These are phyloP conservation scores for Ctena decussata DNA, from an alignment of 2,888 invertebrate genomes.

Conservation along the genomic window DNA sequence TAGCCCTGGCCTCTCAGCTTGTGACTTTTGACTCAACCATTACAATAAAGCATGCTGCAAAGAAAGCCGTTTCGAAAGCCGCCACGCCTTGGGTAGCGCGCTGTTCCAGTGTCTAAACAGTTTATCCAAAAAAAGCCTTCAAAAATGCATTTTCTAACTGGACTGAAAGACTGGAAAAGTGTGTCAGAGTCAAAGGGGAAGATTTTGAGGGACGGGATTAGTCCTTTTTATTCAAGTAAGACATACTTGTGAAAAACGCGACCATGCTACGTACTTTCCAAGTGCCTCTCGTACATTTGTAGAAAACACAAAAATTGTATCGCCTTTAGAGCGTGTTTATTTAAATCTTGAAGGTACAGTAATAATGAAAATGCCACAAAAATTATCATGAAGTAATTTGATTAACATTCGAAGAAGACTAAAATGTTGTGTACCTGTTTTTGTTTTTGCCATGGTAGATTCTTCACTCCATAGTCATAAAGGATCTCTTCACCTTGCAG, in stretches of 20 bases:
- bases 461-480: no score
- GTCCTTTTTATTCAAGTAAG: not conserved
- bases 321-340: no score
- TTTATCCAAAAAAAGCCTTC: slow-evolving; percentile 1
- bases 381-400: no score
- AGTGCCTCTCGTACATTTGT: not conserved
- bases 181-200: not conserved
- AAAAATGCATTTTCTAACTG: slow-evolving; percentile 4
- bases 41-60: not conserved
- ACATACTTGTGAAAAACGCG: not conserved
- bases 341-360: no score
- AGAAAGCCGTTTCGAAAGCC: slow-evolving; percentile 2
- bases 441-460: no score
- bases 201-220: not conserved
- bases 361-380: no score
- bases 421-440: no score
- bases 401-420: no score
- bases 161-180: not conserved
- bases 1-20: not conserved
- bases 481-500: no score
- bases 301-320: no score
- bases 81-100: not conserved
- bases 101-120: not conserved
- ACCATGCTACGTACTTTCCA: not conserved
- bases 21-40: not conserved